phyloP scores from a whole-genome alignment of 2,113 vertebrate species.

The Hydrochoerus hydrochaeris region DNA sequence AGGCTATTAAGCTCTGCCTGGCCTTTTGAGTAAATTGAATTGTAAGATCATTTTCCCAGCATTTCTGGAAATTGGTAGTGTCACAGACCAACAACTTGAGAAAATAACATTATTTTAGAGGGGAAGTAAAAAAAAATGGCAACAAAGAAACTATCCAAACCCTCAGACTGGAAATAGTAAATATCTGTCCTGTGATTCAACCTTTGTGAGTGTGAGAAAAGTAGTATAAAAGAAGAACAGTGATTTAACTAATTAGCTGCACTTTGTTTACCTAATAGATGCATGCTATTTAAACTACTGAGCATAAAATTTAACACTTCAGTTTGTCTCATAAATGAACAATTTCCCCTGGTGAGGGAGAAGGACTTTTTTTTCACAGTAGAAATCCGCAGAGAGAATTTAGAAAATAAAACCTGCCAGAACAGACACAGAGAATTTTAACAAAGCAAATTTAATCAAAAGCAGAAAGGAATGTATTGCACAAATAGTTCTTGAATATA shows the following conservation, averaged over 20 bases:
- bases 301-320: conserved; percentile 59
- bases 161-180: conserved; percentile 45
- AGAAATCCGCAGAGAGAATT: not conserved
- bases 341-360: not conserved
- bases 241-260: not conserved
- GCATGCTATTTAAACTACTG: conserved; percentile 7
- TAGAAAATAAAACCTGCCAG: not conserved
- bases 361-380: not conserved
- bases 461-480: not conserved
- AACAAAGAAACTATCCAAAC: not conserved
- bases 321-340: not conserved
- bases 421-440: not conserved
- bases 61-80: conserved; percentile 68
- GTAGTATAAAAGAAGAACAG: not conserved
- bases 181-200: not conserved
- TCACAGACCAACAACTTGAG: conserved; percentile 68
- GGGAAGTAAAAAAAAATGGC: not conserved
- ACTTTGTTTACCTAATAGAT: not conserved
- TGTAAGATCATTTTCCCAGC: conserved; percentile 57
- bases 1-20: conserved; percentile 66
- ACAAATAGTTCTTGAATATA: not conserved
- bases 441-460: not conserved
- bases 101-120: conserved; percentile 73
- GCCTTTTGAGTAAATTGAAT: conserved; percentile 55
- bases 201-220: not conserved